Evolutionary conservation across 2,113 vertebrate genomes (phyloP).

Genomic region (Arenaria interpres): DNA sequence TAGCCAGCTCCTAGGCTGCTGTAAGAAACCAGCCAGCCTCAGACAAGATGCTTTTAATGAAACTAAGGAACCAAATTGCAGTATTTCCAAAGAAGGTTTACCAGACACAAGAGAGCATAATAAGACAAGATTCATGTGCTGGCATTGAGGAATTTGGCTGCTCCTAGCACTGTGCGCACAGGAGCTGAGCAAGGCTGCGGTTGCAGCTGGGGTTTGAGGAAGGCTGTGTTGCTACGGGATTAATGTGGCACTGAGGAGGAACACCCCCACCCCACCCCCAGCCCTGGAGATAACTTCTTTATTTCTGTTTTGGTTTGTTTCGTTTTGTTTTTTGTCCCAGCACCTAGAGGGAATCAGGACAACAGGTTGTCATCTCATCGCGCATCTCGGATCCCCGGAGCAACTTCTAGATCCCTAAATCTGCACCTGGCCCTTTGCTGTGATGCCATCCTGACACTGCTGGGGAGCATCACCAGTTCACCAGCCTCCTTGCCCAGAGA

Average conservation of each 20-base stretch:
- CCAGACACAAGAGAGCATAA: not conserved
- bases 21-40: not conserved
- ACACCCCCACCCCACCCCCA: not conserved
- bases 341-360: not conserved
- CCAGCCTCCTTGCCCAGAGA: not conserved
- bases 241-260: not conserved
- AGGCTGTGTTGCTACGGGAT: fast-evolving
- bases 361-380: fast-evolving
- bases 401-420: not conserved
- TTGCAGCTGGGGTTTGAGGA: not conserved
- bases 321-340: not conserved
- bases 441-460: not conserved
- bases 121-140: not conserved
- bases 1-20: not conserved
- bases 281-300: not conserved
- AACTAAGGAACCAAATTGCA: not conserved
- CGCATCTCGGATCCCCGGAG: not conserved
- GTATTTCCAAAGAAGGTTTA: not conserved
- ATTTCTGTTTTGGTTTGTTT: not conserved
- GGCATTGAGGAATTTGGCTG: not conserved
- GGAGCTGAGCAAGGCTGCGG: not conserved
- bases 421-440: not conserved
- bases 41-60: not conserved
- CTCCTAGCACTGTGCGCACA: not conserved
- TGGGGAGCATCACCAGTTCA: not conserved